Percentiles rank a stretch among this genome's conserved stretches.
phyloP scores from a whole-genome alignment of 2,888 invertebrate species.

The Galerucella nymphaeae region DNA sequence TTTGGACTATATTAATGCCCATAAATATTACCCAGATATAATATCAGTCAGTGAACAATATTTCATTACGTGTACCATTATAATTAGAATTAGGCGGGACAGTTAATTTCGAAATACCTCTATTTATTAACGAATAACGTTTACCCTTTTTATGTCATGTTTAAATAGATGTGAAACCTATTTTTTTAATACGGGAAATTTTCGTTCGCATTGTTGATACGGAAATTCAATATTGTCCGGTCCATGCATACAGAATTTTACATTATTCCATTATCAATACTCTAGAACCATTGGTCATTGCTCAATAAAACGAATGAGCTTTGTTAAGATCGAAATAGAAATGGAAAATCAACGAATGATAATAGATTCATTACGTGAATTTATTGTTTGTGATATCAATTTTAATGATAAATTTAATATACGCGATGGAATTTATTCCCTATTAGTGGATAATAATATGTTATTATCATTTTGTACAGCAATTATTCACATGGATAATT shows the following conservation, averaged over 20 bases:
- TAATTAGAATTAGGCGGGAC: conserved; percentile 6
- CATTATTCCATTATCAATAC: background rate
- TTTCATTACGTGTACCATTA: background rate
- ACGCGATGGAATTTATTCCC: background rate
- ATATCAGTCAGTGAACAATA: background rate
- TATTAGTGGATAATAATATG: no score
- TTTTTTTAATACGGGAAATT: background rate
- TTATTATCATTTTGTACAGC: no score
- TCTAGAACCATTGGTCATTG: background rate
- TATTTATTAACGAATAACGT: background rate
- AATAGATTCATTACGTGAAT: background rate
- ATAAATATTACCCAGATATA: conserved; percentile 7
- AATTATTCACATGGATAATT: no score
- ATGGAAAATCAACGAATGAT: background rate
- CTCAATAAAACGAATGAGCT: background rate
- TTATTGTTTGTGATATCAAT: background rate
- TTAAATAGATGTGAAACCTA: background rate
- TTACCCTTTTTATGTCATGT: conserved; percentile 9
- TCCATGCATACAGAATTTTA: background rate
- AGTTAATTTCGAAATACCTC: background rate
- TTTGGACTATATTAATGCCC: background rate
- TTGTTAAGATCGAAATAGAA: background rate
- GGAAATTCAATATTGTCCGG: background rate
- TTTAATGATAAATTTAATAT: background rate
- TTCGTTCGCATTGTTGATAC: background rate